Evolutionary conservation across 1,140 invertebrate genomes (phyloP), one percentile per base, ranked within the genome.

Genomic region (Trichonephila inaurata): DNA sequence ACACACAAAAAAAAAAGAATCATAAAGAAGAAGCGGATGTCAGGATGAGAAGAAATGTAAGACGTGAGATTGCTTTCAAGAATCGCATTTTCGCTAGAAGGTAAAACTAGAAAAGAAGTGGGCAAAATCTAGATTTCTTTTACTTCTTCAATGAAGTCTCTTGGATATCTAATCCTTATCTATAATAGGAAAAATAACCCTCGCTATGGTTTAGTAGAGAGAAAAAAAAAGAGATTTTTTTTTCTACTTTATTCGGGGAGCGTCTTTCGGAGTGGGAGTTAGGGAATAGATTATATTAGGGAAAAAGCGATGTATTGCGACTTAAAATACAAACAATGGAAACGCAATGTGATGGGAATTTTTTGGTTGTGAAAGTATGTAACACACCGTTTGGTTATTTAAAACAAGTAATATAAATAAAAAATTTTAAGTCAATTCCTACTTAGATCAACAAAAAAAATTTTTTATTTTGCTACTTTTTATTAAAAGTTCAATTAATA

Each of bases 161-260:
- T 51, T 21, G 24, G 72, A 91, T 82, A 91, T 91, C 89, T 91
- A 91, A 91, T 91, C 89, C 89, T 91, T 82, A 82, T 91, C 89
- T 91, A 62, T 81, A 91, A 82, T 81, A 40, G 77, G 89, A 91
- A 91, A 82, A 82, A 91, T 82, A 91, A 91, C 51, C 69, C 89
- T 82, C 19, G 10, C 40, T 82, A 8, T 14, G 66, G 28, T 85
- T 24, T 88, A 2, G 58, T 28, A 14, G 44, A 72, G 18, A 89
- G 19, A 40, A 58, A 60, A 51, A 28, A 51, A 8, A 51, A 51
- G 51, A 1, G 51, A 10, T 7, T 51, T 66, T 88, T 88, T 64
- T 66, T 61, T 16, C 51, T 61, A 18, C n/a, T 85, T n/a, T 14
- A 85, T 77, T 40, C 33, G 28, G 28, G 28, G 51, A 28, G 12